Evolutionary conservation across 2,888 invertebrate genomes (phyloP), one percentile per base, ranked within the genome.

Genomic region (Hirtodrosophila duncani): DNA sequence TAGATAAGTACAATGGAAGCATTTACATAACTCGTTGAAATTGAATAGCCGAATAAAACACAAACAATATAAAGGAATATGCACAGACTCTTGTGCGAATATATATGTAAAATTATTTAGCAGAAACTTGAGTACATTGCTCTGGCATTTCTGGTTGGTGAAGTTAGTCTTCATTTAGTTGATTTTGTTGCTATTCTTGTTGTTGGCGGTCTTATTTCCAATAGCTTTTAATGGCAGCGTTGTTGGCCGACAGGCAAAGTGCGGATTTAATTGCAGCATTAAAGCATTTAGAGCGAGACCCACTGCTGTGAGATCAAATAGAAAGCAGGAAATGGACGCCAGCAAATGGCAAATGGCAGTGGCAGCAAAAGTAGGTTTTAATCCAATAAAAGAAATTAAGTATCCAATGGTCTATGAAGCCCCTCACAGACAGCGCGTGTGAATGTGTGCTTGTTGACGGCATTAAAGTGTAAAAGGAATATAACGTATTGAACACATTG

Each of bases 371-470:
- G 45, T 38, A 33, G 27, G 23, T 38, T 55, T 60, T 66, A 80
- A 81, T 81, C 78, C 72, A 81, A 80, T 81, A 75, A 80, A 75
- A 43, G 57, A 78, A 81, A 80, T 70, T 81, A 67, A 63, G 64
- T 70, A 72, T 66, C 64, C 70, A 80, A 68, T 62, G 64, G 59
- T 60, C 53, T 59, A 50, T 48, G 74, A 79, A 75, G 75, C 74
- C 79, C 43, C 61, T 37, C 51, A 56, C 49, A 38, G 60, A 58
- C 59, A 58, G 58, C 36, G n/a, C 24, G 3, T 20, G 20, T 26
- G 8, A 26, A 2, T 20, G 20, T 26, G 8, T 20, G 30, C 13
- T 3, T 23, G 18, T 23, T 18, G 20, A 16, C n/a, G n/a, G n/a
- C n/a, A n/a, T n/a, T n/a, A n/a, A n/a, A n/a, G n/a, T n/a, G n/a